phyloP scores from a whole-genome alignment of 2,797 vertebrate genomes.

The Crocodylus rhombifer region DNA sequence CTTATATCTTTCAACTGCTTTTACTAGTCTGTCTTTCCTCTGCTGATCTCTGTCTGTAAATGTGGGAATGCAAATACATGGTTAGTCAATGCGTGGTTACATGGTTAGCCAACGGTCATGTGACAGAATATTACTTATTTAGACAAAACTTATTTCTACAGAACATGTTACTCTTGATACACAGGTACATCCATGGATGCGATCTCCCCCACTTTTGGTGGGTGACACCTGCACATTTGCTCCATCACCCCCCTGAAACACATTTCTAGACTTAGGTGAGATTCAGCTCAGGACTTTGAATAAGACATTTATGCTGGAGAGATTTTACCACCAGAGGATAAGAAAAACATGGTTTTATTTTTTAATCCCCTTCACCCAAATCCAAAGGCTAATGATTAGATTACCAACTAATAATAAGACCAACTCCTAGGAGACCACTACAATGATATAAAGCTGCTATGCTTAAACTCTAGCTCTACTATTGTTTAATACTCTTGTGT shows the following conservation, averaged over 20 bases:
- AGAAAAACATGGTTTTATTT: neutral
- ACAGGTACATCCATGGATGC: neutral
- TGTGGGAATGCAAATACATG: slow-evolving; percentile 12
- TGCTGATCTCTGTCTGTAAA: slow-evolving; percentile 73
- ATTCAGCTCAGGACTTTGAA: neutral
- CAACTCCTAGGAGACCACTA: too few species aligned
- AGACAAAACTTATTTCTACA: neutral
- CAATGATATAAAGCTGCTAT: too few species aligned
- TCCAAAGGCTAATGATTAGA: too few species aligned
- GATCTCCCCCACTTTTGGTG: neutral
- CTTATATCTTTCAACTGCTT: slow-evolving; percentile 59
- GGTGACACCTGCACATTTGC: neutral
- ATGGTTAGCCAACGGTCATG: neutral
- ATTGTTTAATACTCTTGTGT: too few species aligned
- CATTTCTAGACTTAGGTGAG: neutral
- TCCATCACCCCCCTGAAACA: neutral
- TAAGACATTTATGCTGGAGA: neutral
- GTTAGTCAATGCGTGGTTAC: neutral
- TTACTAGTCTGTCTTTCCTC: slow-evolving; percentile 71
- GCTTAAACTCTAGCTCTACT: too few species aligned
- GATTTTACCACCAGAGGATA: neutral
- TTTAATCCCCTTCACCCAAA: too few species aligned
- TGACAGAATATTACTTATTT: neutral
- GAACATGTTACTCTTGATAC: neutral
- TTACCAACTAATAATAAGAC: too few species aligned